Conservation (phyloP, 1,140 invertebrate species). For the Temnothorax nylanderi region DNA sequence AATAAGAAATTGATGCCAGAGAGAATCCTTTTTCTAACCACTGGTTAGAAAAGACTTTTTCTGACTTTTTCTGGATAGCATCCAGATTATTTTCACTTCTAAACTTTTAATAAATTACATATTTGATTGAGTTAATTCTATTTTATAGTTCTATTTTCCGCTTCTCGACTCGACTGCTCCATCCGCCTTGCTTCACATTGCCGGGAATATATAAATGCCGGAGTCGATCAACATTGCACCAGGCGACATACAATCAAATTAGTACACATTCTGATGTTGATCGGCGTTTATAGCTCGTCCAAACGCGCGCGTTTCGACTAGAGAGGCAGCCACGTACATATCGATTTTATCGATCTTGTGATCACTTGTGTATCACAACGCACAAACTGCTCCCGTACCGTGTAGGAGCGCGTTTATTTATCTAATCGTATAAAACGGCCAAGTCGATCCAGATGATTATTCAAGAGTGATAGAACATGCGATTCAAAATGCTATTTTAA, state of each 20-base stretch:
- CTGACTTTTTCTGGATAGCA: no score
- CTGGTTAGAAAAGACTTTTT: no score
- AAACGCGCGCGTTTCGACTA: background rate
- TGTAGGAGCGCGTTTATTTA: slow-evolving; percentile 20
- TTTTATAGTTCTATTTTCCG: no score
- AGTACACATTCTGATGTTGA: slow-evolving; percentile 22
- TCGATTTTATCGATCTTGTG: slow-evolving; percentile 33
- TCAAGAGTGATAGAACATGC: background rate
- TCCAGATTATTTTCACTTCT: background rate
- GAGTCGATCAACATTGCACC: slow-evolving; percentile 10
- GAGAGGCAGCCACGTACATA: background rate
- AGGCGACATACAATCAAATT: slow-evolving; percentile 47
- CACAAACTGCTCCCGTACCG: slow-evolving; percentile 17
- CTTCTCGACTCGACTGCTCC: background rate
- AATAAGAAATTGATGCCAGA: no score
- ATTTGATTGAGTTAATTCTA: background rate
- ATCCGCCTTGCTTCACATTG: background rate
- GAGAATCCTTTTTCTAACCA: no score
- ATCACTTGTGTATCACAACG: slow-evolving; percentile 33
- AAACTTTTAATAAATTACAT: background rate
- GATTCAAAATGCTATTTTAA: background rate
- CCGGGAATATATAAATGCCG: background rate
- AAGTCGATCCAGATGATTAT: background rate
- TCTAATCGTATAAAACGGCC: background rate
- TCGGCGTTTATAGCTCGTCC: slow-evolving; percentile 25